These are phyloP conservation scores for Nipponia nippon DNA, from an alignment of 2,113 vertebrate species.

Conservation along the genomic window DNA sequence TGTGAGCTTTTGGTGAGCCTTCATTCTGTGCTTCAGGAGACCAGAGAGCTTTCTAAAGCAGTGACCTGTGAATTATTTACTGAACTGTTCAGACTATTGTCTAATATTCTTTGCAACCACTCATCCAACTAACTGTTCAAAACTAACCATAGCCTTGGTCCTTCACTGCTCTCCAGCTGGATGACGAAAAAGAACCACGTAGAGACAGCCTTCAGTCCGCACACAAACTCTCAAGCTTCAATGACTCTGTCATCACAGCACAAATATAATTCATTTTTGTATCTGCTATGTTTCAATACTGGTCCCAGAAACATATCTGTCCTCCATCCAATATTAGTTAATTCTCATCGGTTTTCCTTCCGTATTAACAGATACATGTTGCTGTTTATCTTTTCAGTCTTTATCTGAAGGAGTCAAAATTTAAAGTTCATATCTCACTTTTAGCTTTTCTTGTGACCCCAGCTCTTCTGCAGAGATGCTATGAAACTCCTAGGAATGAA, in stretches of 20 bases:
- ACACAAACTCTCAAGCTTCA: background rate
- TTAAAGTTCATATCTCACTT: background rate
- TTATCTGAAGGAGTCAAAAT: background rate
- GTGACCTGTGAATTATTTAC: background rate
- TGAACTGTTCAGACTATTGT: background rate
- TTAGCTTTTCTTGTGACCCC: background rate
- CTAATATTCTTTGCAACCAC: background rate
- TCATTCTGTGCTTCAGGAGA: background rate
- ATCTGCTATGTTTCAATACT: background rate
- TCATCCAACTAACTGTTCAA: background rate
- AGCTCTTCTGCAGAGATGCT: background rate
- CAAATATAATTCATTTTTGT: background rate
- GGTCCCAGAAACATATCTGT: background rate
- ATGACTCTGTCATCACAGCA: background rate
- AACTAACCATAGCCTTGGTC: background rate
- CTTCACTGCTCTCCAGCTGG: background rate
- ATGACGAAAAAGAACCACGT: background rate
- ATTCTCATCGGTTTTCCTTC: background rate
- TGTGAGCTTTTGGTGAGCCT: background rate
- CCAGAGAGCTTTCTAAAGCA: background rate
- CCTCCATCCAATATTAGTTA: background rate
- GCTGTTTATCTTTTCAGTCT: background rate
- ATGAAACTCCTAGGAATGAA: background rate
- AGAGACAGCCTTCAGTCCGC: background rate
- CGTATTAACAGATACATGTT: background rate